Conservation (phyloP, 2,888 invertebrate genomes). For the Amblyjoppa proteus region DNA sequence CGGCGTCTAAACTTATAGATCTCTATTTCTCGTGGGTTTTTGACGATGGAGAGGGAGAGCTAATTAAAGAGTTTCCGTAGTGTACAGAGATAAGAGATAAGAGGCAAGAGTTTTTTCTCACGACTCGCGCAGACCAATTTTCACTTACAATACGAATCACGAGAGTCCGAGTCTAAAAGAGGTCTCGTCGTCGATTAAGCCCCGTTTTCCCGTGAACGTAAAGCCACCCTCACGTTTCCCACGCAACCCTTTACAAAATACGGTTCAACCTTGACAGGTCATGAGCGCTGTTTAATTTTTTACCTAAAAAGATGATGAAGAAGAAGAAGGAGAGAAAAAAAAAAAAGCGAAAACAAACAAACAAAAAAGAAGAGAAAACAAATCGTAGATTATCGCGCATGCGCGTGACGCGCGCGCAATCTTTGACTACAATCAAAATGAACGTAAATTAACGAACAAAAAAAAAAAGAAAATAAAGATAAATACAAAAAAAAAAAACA, state of each 20-base stretch:
- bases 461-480: not conserved
- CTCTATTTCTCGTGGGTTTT: slow-evolving; percentile 46
- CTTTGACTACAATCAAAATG: slow-evolving; percentile 65
- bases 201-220: slow-evolving; percentile 32
- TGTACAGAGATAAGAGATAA: slow-evolving; percentile 61
- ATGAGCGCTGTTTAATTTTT: slow-evolving; percentile 66
- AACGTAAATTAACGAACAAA: slow-evolving; percentile 26
- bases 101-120: slow-evolving; percentile 66
- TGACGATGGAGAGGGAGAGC: slow-evolving; percentile 29
- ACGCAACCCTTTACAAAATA: slow-evolving; percentile 43
- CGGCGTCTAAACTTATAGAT: slow-evolving; percentile 57
- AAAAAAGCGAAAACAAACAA: slow-evolving; percentile 1
- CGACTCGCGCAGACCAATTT: slow-evolving; percentile 69
- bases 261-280: slow-evolving; percentile 50
- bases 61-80: slow-evolving; percentile 59
- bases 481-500: slow-evolving; percentile 35
- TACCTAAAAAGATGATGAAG: slow-evolving; percentile 43
- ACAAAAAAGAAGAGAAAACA: slow-evolving; percentile 31
- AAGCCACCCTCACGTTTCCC: slow-evolving; percentile 40
- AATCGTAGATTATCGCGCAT: slow-evolving; percentile 45
- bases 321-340: slow-evolving; percentile 12
- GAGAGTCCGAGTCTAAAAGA: slow-evolving; percentile 44
- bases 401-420: slow-evolving; percentile 32
- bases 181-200: slow-evolving; percentile 22
- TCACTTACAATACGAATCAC: slow-evolving; percentile 63